Percentiles rank a stretch among this genome's conserved stretches.
phyloP scores from a whole-genome alignment of 2,888 invertebrate genomes.

The Pachydiplax longipennis region DNA sequence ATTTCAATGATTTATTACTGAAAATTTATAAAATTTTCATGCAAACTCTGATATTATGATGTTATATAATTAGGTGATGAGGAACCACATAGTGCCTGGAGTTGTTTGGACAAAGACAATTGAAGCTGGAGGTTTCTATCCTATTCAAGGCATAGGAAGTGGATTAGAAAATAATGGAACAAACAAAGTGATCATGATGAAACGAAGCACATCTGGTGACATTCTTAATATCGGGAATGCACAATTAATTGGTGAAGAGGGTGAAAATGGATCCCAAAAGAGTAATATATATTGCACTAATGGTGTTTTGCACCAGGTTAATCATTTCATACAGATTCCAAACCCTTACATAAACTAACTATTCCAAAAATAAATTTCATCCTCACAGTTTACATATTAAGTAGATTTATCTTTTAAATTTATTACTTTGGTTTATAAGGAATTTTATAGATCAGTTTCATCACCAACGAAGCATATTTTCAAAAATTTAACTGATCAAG shows the following conservation, averaged over 20 bases:
- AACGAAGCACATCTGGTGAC: neutral
- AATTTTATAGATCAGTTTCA: no score
- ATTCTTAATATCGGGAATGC: slow-evolving; percentile 1
- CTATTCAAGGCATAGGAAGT: neutral
- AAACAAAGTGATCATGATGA: neutral
- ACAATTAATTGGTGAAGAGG: slow-evolving; percentile 10
- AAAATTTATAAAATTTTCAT: no score
- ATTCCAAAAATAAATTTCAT: neutral
- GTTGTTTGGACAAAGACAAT: neutral
- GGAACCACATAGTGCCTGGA: neutral
- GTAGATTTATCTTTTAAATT: neutral
- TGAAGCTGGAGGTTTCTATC: slow-evolving; percentile 3
- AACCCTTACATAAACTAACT: neutral
- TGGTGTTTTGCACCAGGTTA: slow-evolving; percentile 16
- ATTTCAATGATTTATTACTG: no score
- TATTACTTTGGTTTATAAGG: neutral
- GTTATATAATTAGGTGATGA: neutral
- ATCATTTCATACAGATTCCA: slow-evolving; percentile 8
- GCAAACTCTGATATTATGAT: no score
- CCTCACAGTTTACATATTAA: neutral
- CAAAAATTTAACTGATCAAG: no score
- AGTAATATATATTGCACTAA: slow-evolving; percentile 18
- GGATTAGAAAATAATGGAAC: neutral
- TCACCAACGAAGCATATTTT: no score
- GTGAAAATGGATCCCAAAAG: slow-evolving; percentile 6